Evolutionary conservation across 2,113 vertebrate species (phyloP).

Genomic region (Pseudopipra pipra): DNA sequence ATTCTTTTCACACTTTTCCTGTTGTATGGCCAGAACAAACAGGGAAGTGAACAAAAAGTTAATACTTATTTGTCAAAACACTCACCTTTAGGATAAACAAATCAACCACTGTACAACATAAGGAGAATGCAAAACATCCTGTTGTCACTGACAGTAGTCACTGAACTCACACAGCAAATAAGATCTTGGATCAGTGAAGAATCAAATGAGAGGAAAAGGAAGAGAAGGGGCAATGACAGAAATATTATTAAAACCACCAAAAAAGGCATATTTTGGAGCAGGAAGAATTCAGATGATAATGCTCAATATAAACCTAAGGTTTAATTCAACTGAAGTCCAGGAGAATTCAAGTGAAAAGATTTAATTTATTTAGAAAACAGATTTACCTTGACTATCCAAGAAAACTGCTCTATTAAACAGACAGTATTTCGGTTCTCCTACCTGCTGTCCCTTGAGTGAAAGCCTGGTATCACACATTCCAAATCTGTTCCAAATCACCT

Average conservation of each 20-base stretch:
- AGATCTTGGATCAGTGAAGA: background rate
- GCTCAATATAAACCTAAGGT: background rate
- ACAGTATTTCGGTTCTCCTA: background rate
- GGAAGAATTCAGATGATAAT: background rate
- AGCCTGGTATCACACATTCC: background rate
- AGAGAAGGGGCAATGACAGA: background rate
- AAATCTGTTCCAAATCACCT: background rate
- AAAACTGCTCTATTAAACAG: background rate
- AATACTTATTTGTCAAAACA: background rate
- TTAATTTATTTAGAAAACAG: background rate
- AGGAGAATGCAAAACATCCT: slow-evolving; percentile 19
- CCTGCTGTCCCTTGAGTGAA: background rate
- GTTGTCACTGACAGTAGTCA: background rate
- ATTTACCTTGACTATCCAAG: background rate
- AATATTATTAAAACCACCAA: background rate
- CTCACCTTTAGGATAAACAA: background rate
- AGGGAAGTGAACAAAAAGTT: slow-evolving; percentile 16
- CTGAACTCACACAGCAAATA: background rate
- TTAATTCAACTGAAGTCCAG: background rate
- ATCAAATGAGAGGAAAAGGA: background rate
- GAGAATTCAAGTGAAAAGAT: background rate
- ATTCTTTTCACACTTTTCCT: background rate
- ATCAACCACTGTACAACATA: background rate
- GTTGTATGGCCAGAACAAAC: background rate
- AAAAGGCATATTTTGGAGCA: background rate